These are phyloP conservation scores for Saturnia pavonia DNA, from an alignment of 2,888 invertebrate genomes.

Conservation along the genomic window DNA sequence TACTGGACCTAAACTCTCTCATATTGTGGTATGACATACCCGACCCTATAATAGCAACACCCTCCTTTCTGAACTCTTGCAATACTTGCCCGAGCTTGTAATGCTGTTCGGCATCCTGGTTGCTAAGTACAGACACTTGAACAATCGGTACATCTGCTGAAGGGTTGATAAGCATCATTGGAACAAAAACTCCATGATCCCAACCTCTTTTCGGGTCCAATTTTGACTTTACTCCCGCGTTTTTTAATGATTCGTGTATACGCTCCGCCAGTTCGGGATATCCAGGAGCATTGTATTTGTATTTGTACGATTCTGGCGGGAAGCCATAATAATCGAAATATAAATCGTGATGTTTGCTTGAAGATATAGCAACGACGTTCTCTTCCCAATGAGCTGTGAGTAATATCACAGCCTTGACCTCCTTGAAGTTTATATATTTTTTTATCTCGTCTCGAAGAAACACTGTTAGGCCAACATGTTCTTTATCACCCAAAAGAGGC, in stretches of 20 bases:
- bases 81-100: constrained; percentile 64
- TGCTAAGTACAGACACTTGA: constrained; percentile 65
- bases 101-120: constrained; percentile 64
- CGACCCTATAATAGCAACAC: constrained; percentile 66
- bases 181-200: constrained; percentile 78
- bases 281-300: constrained; percentile 70
- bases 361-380: constrained; percentile 66
- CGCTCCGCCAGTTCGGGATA: constrained; percentile 62
- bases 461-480: constrained; percentile 61
- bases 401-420: constrained; percentile 67
- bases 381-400: constrained; percentile 78
- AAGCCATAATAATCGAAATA: constrained; percentile 77
- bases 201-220: constrained; percentile 69
- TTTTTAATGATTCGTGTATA: constrained; percentile 56
- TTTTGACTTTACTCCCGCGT: constrained; percentile 61
- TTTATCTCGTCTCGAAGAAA: constrained; percentile 67
- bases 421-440: constrained; percentile 63
- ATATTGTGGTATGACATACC: constrained; percentile 78
- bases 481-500: constrained; percentile 69
- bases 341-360: constrained; percentile 63
- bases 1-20: constrained; percentile 59
- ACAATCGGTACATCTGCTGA: constrained; percentile 69
- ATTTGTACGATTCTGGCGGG: constrained; percentile 70
- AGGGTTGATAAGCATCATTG: constrained; percentile 75
- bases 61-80: constrained; percentile 66